Evolutionary conservation across 2,888 invertebrate genomes (phyloP).

Genomic region (Tetheella fluctuosa): DNA sequence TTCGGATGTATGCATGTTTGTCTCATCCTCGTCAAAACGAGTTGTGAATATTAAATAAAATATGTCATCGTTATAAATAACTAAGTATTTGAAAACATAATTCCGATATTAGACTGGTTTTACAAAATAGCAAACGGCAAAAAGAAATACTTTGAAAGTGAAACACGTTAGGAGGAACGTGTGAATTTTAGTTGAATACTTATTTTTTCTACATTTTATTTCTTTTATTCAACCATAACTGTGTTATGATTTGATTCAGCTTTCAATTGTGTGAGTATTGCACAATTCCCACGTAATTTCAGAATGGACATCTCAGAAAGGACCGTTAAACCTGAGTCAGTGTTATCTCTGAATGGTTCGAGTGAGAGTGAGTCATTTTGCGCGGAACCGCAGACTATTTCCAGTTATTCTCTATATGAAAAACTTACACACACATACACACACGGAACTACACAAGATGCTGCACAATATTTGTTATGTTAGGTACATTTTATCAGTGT

Average conservation of each 20-base stretch:
- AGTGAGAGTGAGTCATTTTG: conserved; percentile 1
- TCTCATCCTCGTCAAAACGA: neutral
- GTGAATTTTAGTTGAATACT: too few relatives aligned
- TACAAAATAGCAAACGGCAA: neutral
- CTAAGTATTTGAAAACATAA: conserved; percentile 1
- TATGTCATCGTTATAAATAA: neutral
- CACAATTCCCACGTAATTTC: neutral
- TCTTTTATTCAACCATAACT: neutral
- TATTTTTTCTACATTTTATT: neutral
- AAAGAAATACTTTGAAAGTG: too few relatives aligned
- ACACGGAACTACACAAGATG: neutral
- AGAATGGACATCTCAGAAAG: neutral
- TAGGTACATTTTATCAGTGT: neutral
- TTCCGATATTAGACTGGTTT: conserved; percentile 4
- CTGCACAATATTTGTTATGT: neutral
- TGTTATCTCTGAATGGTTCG: neutral
- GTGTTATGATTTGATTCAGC: neutral
- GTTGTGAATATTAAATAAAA: neutral
- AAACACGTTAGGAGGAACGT: too few relatives aligned
- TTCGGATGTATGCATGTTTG: neutral
- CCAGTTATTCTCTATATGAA: neutral
- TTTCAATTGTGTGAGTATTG: neutral
- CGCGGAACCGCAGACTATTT: neutral
- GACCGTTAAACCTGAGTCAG: neutral
- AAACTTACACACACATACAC: neutral